These are phyloP conservation scores for Python bivittatus DNA, from an alignment of 2,113 vertebrate species.

Conservation along the genomic window DNA sequence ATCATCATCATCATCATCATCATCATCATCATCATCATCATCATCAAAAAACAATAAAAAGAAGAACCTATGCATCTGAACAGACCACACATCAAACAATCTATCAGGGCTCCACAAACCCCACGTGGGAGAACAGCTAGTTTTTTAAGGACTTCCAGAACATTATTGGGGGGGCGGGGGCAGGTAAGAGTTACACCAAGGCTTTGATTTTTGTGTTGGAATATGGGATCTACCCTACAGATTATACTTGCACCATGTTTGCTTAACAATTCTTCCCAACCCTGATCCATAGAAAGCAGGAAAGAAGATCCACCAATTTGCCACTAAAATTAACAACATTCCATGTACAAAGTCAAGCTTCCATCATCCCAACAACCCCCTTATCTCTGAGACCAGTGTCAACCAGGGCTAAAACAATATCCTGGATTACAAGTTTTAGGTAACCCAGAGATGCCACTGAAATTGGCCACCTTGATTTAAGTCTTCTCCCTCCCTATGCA, in stretches of 20 bases:
- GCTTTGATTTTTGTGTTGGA: conserved; percentile 46
- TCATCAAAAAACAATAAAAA: too few relatives aligned
- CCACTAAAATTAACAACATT: not conserved
- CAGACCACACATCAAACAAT: too few relatives aligned
- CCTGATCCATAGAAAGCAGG: not conserved
- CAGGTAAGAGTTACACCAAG: not conserved
- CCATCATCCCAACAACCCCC: not conserved
- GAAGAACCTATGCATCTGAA: too few relatives aligned
- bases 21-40: too few relatives aligned
- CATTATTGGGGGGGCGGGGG: too few relatives aligned
- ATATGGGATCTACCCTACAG: conserved; percentile 37
- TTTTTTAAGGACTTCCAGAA: too few relatives aligned
- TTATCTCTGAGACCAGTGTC: not conserved
- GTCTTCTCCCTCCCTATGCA: too few relatives aligned
- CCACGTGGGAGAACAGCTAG: too few relatives aligned
- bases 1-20: too few relatives aligned
- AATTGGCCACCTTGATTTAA: not conserved
- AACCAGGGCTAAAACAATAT: fast-evolving
- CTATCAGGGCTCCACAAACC: too few relatives aligned
- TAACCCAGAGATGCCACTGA: not conserved
- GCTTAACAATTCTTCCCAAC: conserved; percentile 39
- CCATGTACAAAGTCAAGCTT: not conserved
- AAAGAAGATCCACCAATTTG: not conserved
- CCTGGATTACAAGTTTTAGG: not conserved
- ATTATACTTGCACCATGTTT: conserved; percentile 34